Conservation (phyloP, 2,113 vertebrate genomes). For the Paedocypris sp. region DNA sequence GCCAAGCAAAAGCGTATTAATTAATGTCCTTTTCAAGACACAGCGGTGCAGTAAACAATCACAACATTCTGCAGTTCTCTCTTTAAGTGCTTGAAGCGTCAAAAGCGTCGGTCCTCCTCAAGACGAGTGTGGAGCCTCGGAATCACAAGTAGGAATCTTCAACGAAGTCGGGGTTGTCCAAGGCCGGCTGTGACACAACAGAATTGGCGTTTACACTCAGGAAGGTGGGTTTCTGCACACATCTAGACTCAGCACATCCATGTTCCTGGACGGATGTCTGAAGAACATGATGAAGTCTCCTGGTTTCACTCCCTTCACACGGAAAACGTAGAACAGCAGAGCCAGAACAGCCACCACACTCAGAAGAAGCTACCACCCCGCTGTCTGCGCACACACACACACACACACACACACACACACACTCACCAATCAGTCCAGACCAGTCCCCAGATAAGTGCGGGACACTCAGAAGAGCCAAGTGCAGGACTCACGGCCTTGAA, state of each 20-base stretch:
- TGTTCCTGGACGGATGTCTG: not conserved
- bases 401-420: too few relatives aligned
- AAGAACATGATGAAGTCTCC: constrained; percentile 41
- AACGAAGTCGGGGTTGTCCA: constrained; percentile 58
- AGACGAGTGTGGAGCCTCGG: constrained; percentile 9
- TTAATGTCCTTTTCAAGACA: constrained; percentile 26
- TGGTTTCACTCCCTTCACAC: constrained; percentile 43
- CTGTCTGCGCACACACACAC: not conserved
- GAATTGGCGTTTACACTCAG: not conserved
- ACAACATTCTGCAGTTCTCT: not conserved
- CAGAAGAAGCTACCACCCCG: constrained; percentile 37
- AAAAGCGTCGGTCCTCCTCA: too few relatives aligned
- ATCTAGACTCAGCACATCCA: constrained; percentile 56
- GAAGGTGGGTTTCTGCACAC: too few relatives aligned
- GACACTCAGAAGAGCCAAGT: too few relatives aligned
- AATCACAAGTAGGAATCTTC: constrained; percentile 44
- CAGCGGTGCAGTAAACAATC: constrained; percentile 13
- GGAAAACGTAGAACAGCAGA: constrained; percentile 47
- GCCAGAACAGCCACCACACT: constrained; percentile 33
- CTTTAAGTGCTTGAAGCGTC: not conserved
- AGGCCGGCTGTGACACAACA: constrained; percentile 46
- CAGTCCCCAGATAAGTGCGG: too few relatives aligned
- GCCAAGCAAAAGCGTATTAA: not conserved
- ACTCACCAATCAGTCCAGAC: too few relatives aligned
- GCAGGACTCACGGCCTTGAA: too few relatives aligned